These are phyloP conservation scores for Chascanopsetta lugubris DNA, from an alignment of 2,113 vertebrate genomes.

Conservation along the genomic window DNA sequence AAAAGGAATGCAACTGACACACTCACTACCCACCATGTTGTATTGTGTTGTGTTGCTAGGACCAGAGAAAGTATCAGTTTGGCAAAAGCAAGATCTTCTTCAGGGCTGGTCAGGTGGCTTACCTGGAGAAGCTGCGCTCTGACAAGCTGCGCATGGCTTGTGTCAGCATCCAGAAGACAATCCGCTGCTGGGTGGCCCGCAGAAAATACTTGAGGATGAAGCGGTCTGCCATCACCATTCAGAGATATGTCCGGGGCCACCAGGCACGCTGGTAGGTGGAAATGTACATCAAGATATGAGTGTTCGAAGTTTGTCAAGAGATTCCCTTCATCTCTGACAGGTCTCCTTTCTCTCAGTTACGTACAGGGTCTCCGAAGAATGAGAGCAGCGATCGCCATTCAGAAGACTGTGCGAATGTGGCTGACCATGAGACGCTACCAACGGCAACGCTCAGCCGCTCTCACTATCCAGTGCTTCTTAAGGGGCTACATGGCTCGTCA, in stretches of 20 bases:
- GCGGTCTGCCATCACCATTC: conserved; percentile 87
- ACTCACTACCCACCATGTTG: too few relatives aligned
- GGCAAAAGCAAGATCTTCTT: conserved; percentile 99
- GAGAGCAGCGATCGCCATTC: conserved; percentile 86
- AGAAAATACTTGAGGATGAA: conserved; percentile 91
- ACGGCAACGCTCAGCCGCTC: conserved; percentile 78
- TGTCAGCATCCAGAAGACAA: conserved; percentile 94
- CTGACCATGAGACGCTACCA: conserved; percentile 79
- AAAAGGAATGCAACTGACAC: not conserved
- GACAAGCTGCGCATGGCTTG: conserved; percentile 92
- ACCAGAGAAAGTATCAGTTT: conserved; percentile 94
- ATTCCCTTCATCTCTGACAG: not conserved
- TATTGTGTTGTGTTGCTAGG: conserved; percentile 73
- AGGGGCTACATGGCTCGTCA: conserved; percentile 87
- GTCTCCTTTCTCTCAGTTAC: conserved; percentile 75
- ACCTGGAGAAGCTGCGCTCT: conserved; percentile 94
- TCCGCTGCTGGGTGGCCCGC: conserved; percentile 91
- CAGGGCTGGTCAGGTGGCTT: conserved; percentile 96
- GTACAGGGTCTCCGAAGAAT: conserved; percentile 86
- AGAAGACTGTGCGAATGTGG: conserved; percentile 90
- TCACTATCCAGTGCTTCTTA: conserved; percentile 86
- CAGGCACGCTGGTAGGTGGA: conserved; percentile 90
- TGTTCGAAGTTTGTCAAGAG: conserved; percentile 4
- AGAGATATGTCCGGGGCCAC: conserved; percentile 89
- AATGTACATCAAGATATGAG: not conserved